Evolutionary conservation across 2,888 invertebrate genomes (phyloP), one percentile per base, ranked within the genome.

Genomic region (Apamea sordens): DNA sequence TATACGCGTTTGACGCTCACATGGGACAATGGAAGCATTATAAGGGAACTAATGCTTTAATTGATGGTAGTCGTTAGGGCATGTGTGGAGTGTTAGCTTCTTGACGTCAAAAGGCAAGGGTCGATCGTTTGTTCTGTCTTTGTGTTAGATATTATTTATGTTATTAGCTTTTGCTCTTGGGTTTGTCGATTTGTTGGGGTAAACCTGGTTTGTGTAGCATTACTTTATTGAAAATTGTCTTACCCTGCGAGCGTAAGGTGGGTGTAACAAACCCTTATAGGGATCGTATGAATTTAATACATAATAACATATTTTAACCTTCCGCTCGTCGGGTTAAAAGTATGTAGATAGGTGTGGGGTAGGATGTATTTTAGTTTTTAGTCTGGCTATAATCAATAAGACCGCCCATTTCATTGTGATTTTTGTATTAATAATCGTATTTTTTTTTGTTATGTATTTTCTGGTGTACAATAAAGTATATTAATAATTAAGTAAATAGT

Each of bases 1-100:
- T 47, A 47, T 73, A 75, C 56, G 53, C 73, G 2, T 74, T 47
- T 47, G 61, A 65, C 6, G 28, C 56, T 65, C 68, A 28, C 0
- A 10, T 53, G 21, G 50, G 76, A 74, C 87, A 65, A 72, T 28
- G 15, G 63, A n/a, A 76, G 76, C 77, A 86, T 88, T 86, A 79
- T 79, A 74, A 78, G 73, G 59, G 74, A 82, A 86, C 68, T 88
- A 86, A 88, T 80, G 82, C 88, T 77, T 87, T 86, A 86, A 87
- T 87, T 84, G 78, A 88, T 88, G 77, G 41, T 36, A 75, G 78
- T 77, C 81, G 79, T 87, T 87, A 88, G 67, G 69, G 67, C 78
- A 79, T 77, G 83, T 80, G 86, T 79, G 78, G 77, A 87, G 83
- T 80, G 69, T 73, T 74, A 77, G 56, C 68, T 71, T 77, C 53